Evolutionary conservation across 2,113 vertebrate genomes (phyloP), one percentile per base, ranked within the genome.

Genomic region (Chamaea fasciata): DNA sequence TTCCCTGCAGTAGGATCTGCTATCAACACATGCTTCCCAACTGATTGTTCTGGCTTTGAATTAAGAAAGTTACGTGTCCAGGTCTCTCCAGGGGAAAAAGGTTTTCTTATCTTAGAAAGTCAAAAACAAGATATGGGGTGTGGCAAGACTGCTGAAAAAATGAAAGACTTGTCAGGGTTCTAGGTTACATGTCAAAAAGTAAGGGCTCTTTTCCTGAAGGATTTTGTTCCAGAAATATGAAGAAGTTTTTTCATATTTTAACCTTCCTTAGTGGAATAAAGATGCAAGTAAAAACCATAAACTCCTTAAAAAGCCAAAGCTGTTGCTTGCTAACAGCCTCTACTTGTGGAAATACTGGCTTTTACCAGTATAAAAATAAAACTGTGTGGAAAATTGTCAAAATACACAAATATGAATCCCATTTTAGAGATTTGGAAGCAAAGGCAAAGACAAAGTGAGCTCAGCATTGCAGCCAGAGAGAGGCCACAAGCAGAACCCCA

Each of bases 321-420:
- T 62, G 41, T 35, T 62, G 37, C 46, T 71, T 63, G 33, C 49
- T 55, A 39, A 46, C 39, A 49, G 56, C 18, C 26, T 65, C 27
- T 35, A 22, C 22, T 46, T 55, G 21, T 0, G 5, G 62, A 69
- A 87, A 85, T 6, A 52, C 0, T 0, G 14, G 2, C 2, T 65
- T 69, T 74, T 39, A 79, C 21, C 10, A 52, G 37, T 35, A 70
- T 30, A 35, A 87, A 60, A 64, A 71, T 18, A 82, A 35, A 64
- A 19, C 35, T 31, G 7, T 9, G 26, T 17, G 59, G n/a, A 44
- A 73, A 30, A 9, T 4, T 67, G 15, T 15, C 28, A 35, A 83
- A 67, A n/a, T 2, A 49, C 3, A 41, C 9, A 64, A 80, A n/a
- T 18, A 27, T 28, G 4, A 63, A 74, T 22, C 23, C 8, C 52